These are phyloP conservation scores for Habropoda laboriosa DNA, from an alignment of 1,140 invertebrate species.

Conservation along the genomic window DNA sequence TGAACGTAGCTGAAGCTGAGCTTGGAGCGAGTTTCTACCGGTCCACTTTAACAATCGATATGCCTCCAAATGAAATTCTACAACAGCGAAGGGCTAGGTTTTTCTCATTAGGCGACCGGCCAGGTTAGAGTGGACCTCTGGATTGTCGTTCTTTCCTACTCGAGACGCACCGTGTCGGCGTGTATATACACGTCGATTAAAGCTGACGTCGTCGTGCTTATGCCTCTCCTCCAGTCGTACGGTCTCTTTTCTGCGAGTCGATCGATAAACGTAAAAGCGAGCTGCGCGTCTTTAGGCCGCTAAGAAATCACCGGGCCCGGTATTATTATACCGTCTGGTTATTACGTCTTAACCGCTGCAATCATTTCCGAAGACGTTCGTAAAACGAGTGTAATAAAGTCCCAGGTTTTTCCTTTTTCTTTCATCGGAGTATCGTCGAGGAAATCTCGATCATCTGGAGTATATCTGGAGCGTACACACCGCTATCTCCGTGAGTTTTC, in stretches of 20 bases:
- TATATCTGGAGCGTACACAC: no score
- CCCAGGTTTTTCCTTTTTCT: not conserved
- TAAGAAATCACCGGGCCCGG: conserved; percentile 11
- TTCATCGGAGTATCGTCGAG: no score
- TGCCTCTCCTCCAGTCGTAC: conserved; percentile 27
- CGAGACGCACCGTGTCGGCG: not conserved
- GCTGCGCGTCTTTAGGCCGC: conserved; percentile 1
- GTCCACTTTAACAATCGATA: conserved; percentile 8
- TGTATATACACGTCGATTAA: conserved; percentile 9
- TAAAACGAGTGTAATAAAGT: conserved; percentile 1
- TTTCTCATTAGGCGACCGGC: not conserved
- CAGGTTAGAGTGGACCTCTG: not conserved
- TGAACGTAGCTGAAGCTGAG: not conserved
- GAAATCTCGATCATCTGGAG: not conserved
- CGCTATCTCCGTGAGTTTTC: no score
- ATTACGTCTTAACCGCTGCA: not conserved
- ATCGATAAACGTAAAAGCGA: conserved; percentile 32
- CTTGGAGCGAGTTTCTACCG: not conserved
- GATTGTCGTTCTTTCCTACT: not conserved
- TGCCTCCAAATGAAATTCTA: conserved; percentile 17
- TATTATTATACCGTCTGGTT: conserved; percentile 9
- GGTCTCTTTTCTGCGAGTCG: conserved; percentile 7
- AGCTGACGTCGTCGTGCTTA: conserved; percentile 24
- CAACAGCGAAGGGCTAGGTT: not conserved
- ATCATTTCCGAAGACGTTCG: not conserved